Evolutionary conservation across 2,113 vertebrate species (phyloP).

Genomic region (Lophius piscatorius): DNA sequence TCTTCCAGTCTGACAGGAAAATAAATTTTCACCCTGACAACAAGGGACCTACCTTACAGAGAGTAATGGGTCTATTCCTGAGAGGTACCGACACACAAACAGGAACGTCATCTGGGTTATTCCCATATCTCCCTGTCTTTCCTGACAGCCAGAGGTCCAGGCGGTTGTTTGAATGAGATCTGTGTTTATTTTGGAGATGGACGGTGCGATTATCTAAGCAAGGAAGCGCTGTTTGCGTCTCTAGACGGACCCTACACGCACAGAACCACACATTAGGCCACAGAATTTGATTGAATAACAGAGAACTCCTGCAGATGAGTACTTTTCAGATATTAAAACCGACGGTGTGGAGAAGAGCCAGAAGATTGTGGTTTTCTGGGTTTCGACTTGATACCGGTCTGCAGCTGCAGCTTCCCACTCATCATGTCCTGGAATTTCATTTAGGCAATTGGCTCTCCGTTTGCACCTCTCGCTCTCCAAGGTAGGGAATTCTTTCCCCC

Average conservation of each 20-base stretch:
- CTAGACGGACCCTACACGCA: not conserved
- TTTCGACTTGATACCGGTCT: conserved; percentile 33
- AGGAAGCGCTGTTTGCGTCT: conserved; percentile 16
- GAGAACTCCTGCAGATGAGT: not conserved
- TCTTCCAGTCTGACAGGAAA: conserved; percentile 61
- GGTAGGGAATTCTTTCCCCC: conserved; percentile 60
- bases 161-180: conserved; percentile 19
- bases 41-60: conserved; percentile 39
- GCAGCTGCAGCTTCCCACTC: conserved; percentile 64
- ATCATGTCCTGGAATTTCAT: conserved; percentile 67
- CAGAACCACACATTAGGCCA: not conserved
- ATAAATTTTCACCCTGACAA: conserved; percentile 62
- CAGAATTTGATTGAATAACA: not conserved
- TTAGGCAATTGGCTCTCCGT: conserved; percentile 55
- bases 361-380: conserved; percentile 5
- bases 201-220: conserved; percentile 25
- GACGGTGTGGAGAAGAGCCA: not conserved
- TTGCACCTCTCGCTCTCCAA: conserved; percentile 51
- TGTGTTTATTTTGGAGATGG: conserved; percentile 14
- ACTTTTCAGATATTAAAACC: conserved; percentile 11
- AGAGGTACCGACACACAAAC: conserved; percentile 22
- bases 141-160: conserved; percentile 1
- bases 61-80: conserved; percentile 24
- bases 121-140: conserved; percentile 20
- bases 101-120: conserved; percentile 18